phyloP scores from a whole-genome alignment of 2,797 vertebrate genomes.

The Synaphobranchus kaupii region DNA sequence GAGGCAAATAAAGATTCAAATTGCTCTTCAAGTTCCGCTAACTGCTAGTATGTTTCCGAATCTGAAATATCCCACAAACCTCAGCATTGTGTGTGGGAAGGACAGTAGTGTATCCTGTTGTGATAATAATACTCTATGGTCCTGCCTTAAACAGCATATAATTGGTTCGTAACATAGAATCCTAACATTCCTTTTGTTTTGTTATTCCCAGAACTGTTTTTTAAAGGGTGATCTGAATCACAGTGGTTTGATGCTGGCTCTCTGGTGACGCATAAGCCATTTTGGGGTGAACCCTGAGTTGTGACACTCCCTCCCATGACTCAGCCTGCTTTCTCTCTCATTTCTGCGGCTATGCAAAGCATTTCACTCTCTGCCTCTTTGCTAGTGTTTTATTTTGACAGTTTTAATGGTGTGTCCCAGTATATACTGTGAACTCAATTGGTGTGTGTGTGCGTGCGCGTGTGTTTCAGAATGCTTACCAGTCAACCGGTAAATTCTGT shows the following conservation, averaged over 20 bases:
- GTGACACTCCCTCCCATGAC: neutral
- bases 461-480: conserved; percentile 4
- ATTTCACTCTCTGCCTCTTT: neutral
- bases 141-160: conserved; percentile 9
- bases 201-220: conserved; percentile 14
- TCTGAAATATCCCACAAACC: neutral
- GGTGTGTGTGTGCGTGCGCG: neutral
- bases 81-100: conserved; percentile 12
- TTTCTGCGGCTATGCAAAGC: neutral
- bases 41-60: neutral
- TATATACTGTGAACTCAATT: neutral
- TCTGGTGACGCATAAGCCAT: neutral
- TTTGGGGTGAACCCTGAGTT: conserved; percentile 5
- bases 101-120: neutral
- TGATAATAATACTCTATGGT: conserved; percentile 15
- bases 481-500: conserved; percentile 6
- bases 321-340: neutral
- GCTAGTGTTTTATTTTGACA: neutral
- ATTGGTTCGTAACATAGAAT: neutral
- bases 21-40: neutral
- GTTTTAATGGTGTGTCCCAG: conserved; percentile 9
- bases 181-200: conserved; percentile 17
- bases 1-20: conserved; percentile 8
- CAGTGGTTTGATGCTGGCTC: neutral
- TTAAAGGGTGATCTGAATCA: neutral